A percentile compares a stretch with the other conserved stretches of the same genome.
phyloP scores from a whole-genome alignment of 2,797 vertebrate species.

The Poecile montanus region DNA sequence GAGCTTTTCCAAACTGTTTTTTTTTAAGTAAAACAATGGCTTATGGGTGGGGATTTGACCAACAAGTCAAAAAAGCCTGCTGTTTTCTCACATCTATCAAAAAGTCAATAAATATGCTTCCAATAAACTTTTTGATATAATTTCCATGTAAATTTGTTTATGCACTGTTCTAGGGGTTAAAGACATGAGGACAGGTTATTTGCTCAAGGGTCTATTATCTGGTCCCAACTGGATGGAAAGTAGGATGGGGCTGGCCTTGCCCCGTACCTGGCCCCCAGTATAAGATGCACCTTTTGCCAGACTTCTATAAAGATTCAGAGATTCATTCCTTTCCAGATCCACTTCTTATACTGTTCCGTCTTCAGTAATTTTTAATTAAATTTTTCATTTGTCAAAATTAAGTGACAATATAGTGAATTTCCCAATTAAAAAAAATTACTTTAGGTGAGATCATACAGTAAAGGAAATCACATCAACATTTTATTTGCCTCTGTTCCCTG shows the following conservation, averaged over 20 bases:
- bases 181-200: rapidly evolving
- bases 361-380: not conserved
- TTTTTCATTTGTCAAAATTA: not conserved
- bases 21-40: not conserved
- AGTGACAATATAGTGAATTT: not conserved
- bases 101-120: not conserved
- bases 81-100: not conserved
- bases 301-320: not conserved
- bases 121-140: not conserved
- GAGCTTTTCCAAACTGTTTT: not conserved
- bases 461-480: not conserved
- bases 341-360: not conserved
- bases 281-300: not conserved
- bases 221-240: not conserved
- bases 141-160: not conserved
- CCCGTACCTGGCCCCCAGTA: too few species aligned
- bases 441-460: not conserved
- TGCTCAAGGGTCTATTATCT: not conserved
- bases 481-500: not conserved
- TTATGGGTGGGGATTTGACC: not conserved
- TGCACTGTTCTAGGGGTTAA: not conserved
- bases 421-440: not conserved
- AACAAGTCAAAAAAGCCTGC: not conserved
- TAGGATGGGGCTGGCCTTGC: not conserved
- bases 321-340: not conserved